phyloP scores from a whole-genome alignment of 2,113 vertebrate species.

The Phrynosoma platyrhinos region DNA sequence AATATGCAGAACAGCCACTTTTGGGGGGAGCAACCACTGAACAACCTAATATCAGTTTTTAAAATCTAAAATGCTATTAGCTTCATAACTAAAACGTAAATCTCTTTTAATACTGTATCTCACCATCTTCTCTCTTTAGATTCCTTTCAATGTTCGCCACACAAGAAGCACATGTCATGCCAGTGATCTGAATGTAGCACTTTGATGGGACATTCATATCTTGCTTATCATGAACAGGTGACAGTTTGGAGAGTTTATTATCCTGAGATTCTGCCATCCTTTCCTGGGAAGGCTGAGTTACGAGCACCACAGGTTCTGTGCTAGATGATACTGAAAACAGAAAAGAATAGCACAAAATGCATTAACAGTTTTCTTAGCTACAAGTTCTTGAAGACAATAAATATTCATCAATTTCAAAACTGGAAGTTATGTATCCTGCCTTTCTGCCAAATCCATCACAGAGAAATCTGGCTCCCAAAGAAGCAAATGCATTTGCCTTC shows the following conservation, averaged over 20 bases:
- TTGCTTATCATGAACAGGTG: slow-evolving; percentile 45
- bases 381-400: background rate
- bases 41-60: background rate
- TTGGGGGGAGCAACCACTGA: background rate
- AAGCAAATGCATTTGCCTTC: background rate
- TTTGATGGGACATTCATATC: slow-evolving; percentile 80
- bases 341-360: background rate
- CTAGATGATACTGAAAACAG: slow-evolving; percentile 41
- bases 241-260: slow-evolving; percentile 54
- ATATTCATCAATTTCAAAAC: background rate
- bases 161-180: slow-evolving; percentile 98
- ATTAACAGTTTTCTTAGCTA: background rate
- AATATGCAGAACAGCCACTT: background rate
- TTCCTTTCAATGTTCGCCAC: slow-evolving; percentile 98
- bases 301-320: slow-evolving; percentile 55
- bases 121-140: slow-evolving; percentile 91
- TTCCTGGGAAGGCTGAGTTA: slow-evolving; percentile 55
- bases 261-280: slow-evolving; percentile 54
- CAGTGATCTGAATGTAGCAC: slow-evolving; percentile 93
- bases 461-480: background rate
- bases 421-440: background rate
- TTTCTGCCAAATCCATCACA: background rate
- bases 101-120: slow-evolving; percentile 32
- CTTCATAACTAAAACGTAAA: background rate
- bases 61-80: background rate